Conservation (phyloP, 2,797 vertebrate genomes). For the Pagetopsis macropterus region DNA sequence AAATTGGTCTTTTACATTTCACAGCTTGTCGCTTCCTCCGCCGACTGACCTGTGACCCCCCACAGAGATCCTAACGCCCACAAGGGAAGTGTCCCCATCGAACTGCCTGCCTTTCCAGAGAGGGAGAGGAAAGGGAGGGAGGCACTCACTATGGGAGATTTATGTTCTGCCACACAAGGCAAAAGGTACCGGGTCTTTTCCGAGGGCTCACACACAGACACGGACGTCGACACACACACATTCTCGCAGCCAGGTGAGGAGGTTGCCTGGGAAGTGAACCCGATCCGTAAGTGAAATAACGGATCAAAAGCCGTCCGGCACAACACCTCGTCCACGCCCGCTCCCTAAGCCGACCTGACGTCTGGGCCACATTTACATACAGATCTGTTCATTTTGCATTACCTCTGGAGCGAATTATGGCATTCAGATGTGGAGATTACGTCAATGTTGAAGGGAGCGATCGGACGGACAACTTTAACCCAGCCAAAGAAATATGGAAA, state of each 20-base stretch:
- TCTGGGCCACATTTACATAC: constrained; percentile 78
- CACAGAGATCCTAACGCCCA: constrained; percentile 91
- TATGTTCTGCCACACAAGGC: constrained; percentile 77
- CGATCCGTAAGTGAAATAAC: constrained; percentile 71
- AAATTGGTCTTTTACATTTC: constrained; percentile 99
- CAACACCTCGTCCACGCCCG: constrained; percentile 64
- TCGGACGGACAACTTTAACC: constrained; percentile 79
- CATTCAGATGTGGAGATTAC: constrained; percentile 77
- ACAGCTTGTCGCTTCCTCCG: constrained; percentile 99
- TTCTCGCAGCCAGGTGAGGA: constrained; percentile 67
- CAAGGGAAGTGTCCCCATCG: constrained; percentile 94
- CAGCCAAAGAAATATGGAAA: constrained; percentile 76
- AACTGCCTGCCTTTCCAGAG: constrained; percentile 70
- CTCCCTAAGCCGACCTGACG: constrained; percentile 79
- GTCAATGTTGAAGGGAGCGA: constrained; percentile 69
- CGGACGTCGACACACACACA: constrained; percentile 26
- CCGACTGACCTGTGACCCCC: constrained; percentile 94
- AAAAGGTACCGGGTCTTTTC: constrained; percentile 60
- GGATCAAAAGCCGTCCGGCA: constrained; percentile 86
- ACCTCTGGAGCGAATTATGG: constrained; percentile 77
- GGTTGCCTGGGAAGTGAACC: constrained; percentile 79
- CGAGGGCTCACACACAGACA: constrained; percentile 26
- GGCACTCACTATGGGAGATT: constrained; percentile 84
- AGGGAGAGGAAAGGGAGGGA: constrained; percentile 62
- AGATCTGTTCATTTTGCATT: constrained; percentile 80